Conservation (phyloP, 2,113 vertebrate genomes). For the Apaloderma vittatum region DNA sequence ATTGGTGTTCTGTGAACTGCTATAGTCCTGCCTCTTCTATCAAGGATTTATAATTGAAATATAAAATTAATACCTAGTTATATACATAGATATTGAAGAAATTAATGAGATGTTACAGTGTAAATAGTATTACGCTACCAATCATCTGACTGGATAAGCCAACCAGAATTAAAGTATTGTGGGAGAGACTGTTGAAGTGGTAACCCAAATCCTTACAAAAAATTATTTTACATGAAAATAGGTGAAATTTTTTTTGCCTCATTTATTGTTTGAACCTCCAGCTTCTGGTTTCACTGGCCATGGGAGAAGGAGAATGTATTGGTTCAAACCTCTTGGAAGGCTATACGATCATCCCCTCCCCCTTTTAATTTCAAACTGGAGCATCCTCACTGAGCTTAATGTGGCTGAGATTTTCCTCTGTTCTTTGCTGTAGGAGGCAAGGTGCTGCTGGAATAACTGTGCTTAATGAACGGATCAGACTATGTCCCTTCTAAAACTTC, state of each 20-base stretch:
- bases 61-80: background rate
- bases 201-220: background rate
- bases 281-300: background rate
- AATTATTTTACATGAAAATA: background rate
- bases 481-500: background rate
- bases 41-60: background rate
- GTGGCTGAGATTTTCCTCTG: background rate
- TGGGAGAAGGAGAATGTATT: background rate
- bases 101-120: background rate
- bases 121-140: background rate
- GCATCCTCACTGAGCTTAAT: background rate
- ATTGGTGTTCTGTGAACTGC: background rate
- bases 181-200: background rate
- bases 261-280: background rate
- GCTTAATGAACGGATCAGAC: background rate
- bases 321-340: background rate
- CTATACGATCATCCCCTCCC: fast-evolving
- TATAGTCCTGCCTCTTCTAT: background rate
- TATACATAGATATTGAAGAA: background rate
- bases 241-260: background rate
- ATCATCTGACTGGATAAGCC: background rate
- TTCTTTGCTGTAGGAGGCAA: background rate
- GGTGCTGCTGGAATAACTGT: background rate
- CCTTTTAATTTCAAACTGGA: background rate
- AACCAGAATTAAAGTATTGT: background rate